phyloP scores from a whole-genome alignment of 2,888 invertebrate genomes.

The Isotomurus palustris region DNA sequence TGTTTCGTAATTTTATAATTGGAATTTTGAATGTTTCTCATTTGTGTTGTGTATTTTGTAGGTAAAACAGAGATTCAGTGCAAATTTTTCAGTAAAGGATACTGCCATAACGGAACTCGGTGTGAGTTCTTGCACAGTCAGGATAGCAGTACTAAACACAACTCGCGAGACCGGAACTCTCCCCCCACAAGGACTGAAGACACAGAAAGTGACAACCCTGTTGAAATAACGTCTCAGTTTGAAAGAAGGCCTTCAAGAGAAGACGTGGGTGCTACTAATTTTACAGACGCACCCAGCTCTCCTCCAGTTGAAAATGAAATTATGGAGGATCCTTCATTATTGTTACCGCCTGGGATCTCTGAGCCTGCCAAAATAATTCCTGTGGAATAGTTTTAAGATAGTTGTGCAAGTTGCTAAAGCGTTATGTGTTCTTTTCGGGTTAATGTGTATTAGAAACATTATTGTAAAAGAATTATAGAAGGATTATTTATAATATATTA shows the following conservation, averaged over 20 bases:
- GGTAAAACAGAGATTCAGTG: constrained; percentile 54
- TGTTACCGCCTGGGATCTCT: neutral
- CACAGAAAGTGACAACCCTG: neutral
- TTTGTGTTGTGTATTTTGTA: constrained; percentile 11
- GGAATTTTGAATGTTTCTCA: constrained; percentile 3
- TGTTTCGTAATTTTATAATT: neutral
- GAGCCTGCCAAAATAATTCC: constrained; percentile 9
- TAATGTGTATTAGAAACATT: too few species aligned
- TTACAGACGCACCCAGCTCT: constrained; percentile 3
- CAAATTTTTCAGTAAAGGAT: constrained; percentile 73
- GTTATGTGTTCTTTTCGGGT: too few species aligned
- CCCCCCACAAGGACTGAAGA: neutral
- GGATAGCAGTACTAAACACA: constrained; percentile 7
- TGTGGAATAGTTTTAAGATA: constrained; percentile 10
- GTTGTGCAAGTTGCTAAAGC: too few species aligned
- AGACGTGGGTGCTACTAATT: neutral
- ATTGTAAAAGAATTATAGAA: too few species aligned
- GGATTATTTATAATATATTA: too few species aligned
- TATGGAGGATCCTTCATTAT: neutral
- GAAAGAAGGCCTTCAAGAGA: neutral
- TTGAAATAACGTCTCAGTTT: neutral
- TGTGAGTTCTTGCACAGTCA: constrained; percentile 73
- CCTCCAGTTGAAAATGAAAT: constrained; percentile 7
- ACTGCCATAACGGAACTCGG: constrained; percentile 73
- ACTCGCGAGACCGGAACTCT: neutral